Evolutionary conservation across 2,888 invertebrate species (phyloP), one percentile per base, ranked within the genome.

Genomic region (Sesia bembeciformis): DNA sequence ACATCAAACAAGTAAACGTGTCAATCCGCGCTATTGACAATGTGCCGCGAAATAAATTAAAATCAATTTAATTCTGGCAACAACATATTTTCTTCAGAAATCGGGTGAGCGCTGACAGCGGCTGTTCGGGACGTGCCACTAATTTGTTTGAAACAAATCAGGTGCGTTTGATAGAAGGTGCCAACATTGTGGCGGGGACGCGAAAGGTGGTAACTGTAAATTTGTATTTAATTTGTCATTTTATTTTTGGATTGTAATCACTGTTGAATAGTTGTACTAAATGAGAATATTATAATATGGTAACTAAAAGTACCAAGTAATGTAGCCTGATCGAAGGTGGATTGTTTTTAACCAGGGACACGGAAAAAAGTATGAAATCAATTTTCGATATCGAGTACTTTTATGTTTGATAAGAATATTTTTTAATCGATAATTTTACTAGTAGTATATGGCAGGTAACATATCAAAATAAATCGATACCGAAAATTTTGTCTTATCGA

Each of bases 111-210:
- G 57, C 42, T 55, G 52, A 46, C 55, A 52, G 56, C 51, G 54
- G 62, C 58, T 60, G 57, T 56, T 40, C 54, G 39, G 54, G 59
- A 59, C 61, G 58, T 50, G 60, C 58, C 61, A 62, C 64, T 66
- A 64, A 68, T 67, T 66, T 64, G 62, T 60, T 58, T 55, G 49
- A 54, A 56, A 63, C 61, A 66, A 46, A 64, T 65, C 63, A 64
- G 64, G 63, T 63, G 65, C 56, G 57, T 59, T 63, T 66, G 60
- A 62, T 60, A 53, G 62, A 52, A 59, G 55, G 60, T 60, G 61
- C 53, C 58, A 55, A 54, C 60, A 56, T 55, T 60, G 54, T 46
- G 49, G n/a, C 23, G 1, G 5, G 42, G 42, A 6, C 42, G 7
- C 42, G 42, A 6, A 42, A 7, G 5, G 5, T 5, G 42, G 7